Evolutionary conservation across 2,797 vertebrate genomes (phyloP), one percentile per base, ranked within the genome.

Genomic region (Chelon labrosus): DNA sequence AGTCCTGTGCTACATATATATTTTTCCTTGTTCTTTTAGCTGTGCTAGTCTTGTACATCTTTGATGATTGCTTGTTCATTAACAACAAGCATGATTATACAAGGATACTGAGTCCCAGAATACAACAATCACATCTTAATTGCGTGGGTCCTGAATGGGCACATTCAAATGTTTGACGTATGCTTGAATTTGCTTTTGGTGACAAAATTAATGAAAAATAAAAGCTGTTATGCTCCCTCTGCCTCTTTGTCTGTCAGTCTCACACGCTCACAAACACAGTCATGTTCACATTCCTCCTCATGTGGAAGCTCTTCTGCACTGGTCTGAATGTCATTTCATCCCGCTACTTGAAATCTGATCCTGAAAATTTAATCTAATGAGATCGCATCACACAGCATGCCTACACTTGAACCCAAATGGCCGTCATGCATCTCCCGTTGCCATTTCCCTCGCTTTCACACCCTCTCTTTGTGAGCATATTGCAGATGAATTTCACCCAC

Each of bases 401-500:
- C 58, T 54, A 19, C 55, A 57, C 25, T 63, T 70, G 50, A 59
- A 60, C 35, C 41, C 17, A 62, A 65, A 58, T 49, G 55, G 20
- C 41, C 25, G 38, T 27, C 54, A 27, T 38, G 58, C 19, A 51
- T 79, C 49, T 51, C 31, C 31, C 22, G 12, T 37, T 50, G 17
- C 9, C 11, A 4, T 42, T 44, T 25, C 22, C 19, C 22, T 44
- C 46, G 9, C 27, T 38, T 1, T 17, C 41, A 31, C 20, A 0
- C 20, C 35, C 42, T 49, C 10, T 31, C 37, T 13, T 71, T 53
- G 49, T 52, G 65, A 58, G 49, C 19, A 68, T 55, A 31, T 46
- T 65, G 27, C 46, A 41, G 53, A 61, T 59, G 46, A 77, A 71
- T 65, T 60, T 46, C 70, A 76, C 35, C n/a, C 57, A 27, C 27